phyloP scores from a whole-genome alignment of 1,140 invertebrate species.

The Andricus grossulariae region DNA sequence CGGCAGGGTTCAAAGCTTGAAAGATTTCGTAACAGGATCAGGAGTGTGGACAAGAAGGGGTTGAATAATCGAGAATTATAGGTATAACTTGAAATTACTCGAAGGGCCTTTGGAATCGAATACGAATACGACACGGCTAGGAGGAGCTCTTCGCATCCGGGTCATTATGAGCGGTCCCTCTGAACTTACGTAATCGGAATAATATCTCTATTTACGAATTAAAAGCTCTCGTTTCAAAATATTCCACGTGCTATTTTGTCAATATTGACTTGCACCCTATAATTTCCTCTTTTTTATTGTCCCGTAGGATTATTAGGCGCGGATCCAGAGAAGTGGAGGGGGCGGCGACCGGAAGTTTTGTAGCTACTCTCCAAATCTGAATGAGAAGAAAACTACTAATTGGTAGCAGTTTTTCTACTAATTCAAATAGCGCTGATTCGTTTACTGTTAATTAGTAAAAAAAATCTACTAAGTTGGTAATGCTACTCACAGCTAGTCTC shows the following conservation, averaged over 20 bases:
- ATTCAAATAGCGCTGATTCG: no score
- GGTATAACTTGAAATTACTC: conserved; percentile 51
- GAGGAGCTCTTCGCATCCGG: conserved; percentile 66
- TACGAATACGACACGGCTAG: conserved; percentile 63
- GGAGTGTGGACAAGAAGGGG: conserved; percentile 40
- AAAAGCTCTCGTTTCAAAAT: conserved; percentile 71
- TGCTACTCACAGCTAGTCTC: no score
- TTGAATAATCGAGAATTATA: conserved; percentile 54
- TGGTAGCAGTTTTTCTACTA: no score
- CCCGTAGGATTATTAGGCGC: no score
- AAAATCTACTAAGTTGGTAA: no score
- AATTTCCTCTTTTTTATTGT: background rate
- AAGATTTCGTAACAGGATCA: background rate
- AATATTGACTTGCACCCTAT: conserved; percentile 60
- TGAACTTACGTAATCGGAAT: conserved; percentile 59
- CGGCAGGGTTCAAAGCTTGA: conserved; percentile 31
- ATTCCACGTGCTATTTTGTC: conserved; percentile 65
- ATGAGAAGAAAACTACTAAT: no score
- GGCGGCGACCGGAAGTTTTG: no score
- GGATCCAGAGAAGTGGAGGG: no score
- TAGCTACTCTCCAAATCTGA: no score
- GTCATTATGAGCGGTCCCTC: conserved; percentile 68
- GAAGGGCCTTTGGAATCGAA: conserved; percentile 61
- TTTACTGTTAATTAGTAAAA: no score
- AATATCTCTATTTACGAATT: conserved; percentile 72